Evolutionary conservation across 2,797 vertebrate species (phyloP).

Genomic region (Toxotes lorentzi): DNA sequence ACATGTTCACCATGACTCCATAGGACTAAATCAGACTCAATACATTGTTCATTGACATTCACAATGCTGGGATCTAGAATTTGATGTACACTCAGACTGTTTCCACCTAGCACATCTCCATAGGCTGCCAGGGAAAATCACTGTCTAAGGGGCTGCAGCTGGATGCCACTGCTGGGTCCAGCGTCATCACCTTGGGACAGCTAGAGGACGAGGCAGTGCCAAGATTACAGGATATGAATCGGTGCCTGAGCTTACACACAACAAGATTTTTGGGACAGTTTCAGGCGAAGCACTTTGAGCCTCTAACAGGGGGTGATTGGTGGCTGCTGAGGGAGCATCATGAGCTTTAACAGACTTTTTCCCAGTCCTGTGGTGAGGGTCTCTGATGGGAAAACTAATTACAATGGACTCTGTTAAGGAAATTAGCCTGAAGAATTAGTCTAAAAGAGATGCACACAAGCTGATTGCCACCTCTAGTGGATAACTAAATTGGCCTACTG

Average conservation of each 20-base stretch:
- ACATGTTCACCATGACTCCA: neutral
- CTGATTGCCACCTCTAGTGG: neutral
- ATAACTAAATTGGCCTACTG: neutral
- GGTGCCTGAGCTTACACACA: neutral
- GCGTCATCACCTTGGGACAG: neutral
- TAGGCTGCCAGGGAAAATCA: neutral
- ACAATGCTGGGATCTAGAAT: neutral
- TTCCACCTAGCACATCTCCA: neutral
- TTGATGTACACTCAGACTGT: neutral
- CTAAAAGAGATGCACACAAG: slow-evolving; percentile 6
- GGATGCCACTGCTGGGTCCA: slow-evolving; percentile 1
- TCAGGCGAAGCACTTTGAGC: neutral
- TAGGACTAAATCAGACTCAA: neutral
- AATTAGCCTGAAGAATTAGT: neutral
- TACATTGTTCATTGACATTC: neutral
- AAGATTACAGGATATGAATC: slow-evolving; percentile 1
- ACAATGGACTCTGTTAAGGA: slow-evolving; percentile 1
- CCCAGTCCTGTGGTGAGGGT: neutral
- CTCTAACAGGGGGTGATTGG: slow-evolving; percentile 2
- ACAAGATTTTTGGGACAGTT: neutral
- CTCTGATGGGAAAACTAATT: neutral
- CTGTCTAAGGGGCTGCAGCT: slow-evolving; percentile 3
- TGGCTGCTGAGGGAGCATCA: slow-evolving; percentile 19
- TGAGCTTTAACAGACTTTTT: neutral
- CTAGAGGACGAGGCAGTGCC: neutral